Conservation (phyloP, 2,888 invertebrate genomes). For the Papilio gigon region DNA sequence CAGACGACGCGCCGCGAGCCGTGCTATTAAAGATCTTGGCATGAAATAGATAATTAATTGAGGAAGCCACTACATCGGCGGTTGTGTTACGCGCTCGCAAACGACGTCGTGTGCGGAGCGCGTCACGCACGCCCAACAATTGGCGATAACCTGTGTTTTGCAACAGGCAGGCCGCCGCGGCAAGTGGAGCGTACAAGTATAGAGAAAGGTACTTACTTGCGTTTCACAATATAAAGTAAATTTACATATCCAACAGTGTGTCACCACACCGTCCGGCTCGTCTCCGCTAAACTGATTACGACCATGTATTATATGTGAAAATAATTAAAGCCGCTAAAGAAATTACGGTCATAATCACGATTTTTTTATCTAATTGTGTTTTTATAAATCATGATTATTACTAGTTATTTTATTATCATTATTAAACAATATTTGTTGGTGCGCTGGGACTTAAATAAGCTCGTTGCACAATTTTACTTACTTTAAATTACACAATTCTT, state of each 20-base stretch:
- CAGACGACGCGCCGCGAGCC: too few relatives aligned
- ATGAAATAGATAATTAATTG: neutral
- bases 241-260: neutral
- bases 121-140: constrained; percentile 19
- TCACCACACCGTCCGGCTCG: neutral
- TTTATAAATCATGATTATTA: neutral
- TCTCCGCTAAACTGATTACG: neutral
- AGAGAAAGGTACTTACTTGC: constrained; percentile 2
- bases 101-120: constrained; percentile 15
- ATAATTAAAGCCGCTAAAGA: too few relatives aligned
- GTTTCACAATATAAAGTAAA: neutral
- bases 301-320: too few relatives aligned
- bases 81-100: constrained; percentile 17
- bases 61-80: constrained; percentile 11
- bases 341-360: too few relatives aligned
- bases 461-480: neutral
- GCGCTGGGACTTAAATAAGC: neutral
- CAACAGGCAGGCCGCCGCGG: neutral
- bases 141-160: constrained; percentile 16
- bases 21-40: neutral
- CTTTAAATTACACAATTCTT: neutral
- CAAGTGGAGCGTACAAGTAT: constrained; percentile 6
- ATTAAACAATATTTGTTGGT: neutral
- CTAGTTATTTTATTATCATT: too few relatives aligned
- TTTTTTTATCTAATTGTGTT: neutral